Base-by-base conservation (phyloP, 1,140 invertebrate species). In the Drosophila parvula region DNA sequence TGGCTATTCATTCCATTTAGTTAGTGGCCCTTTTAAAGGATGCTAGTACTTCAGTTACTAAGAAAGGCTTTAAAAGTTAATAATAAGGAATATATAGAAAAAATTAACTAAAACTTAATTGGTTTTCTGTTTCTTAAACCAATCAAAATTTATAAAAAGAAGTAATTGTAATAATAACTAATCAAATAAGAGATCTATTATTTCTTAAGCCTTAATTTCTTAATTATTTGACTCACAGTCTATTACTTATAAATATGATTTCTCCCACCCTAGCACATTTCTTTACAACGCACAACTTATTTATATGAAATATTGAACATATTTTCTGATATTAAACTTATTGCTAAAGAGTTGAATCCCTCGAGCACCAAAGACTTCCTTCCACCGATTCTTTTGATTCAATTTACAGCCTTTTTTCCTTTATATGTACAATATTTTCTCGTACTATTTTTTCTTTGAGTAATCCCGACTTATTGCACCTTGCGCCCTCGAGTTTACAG, bases 401-500 rank as follows among this genome's bases (percentile, higher is more conserved):
- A 50, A 34, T 34, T n/a, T 34, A 14, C 36, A 28, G 11, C 6
- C 28, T 18, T 11, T 27, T n/a, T 28, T 30, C 36, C 18, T 28
- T 12, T 27, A 34, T 47, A 22, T 22, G 22, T 22, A 8, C 51
- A 28, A 57, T n/a, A 18, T 32, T 67, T 22, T 16, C 47, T 36
- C 2, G 11, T 7, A 9, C 12, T 53, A 36, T 53, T 44, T 47
- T 58, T 45, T n/a, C 55, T 70, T 40, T 28, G 43, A 14, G 43
- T 34, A 73, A 71, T 55, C 41, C 44, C 50, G 43, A 61, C 62
- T 83, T 79, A 69, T 83, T 70, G 38, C 79, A 75, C 80, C 53
- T 60, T 41, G 30, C 44, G 40, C 11, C 38, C 36, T 28, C 10
- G 28, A 16, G 16, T 34, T 58, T 28, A 34, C 28, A 12, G 30